Evolutionary conservation across 1,140 invertebrate genomes (phyloP).

Genomic region (Laupala kohalensis): DNA sequence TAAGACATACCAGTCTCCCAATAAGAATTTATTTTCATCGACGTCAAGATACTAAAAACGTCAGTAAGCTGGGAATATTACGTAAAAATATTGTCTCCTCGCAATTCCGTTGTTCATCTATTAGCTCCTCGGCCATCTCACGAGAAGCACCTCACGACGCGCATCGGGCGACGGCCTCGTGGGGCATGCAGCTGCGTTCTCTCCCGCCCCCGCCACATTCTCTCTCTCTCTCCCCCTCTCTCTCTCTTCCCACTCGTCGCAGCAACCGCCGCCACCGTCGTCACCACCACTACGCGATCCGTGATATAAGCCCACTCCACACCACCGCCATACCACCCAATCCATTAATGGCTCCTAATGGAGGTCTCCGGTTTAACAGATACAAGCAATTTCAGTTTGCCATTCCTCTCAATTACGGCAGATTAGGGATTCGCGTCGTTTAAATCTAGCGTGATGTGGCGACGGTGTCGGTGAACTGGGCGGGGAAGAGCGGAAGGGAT

Average conservation of each 20-base stretch:
- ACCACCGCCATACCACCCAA: conserved; percentile 18
- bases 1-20: too few relatives aligned
- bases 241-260: neutral
- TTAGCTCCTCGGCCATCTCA: too few relatives aligned
- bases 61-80: too few relatives aligned
- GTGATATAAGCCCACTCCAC: conserved; percentile 1
- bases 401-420: conserved; percentile 25
- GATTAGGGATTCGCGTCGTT: conserved; percentile 16
- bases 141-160: too few relatives aligned
- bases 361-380: conserved; percentile 23
- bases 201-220: neutral
- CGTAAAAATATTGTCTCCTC: too few relatives aligned
- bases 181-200: too few relatives aligned
- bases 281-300: neutral
- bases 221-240: neutral
- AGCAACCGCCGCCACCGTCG: neutral
- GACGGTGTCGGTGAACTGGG: neutral
- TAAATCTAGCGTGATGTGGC: neutral
- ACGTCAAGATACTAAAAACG: too few relatives aligned
- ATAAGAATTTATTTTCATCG: too few relatives aligned
- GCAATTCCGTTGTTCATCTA: too few relatives aligned
- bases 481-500: neutral
- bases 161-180: too few relatives aligned
- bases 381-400: conserved; percentile 23
- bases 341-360: conserved; percentile 25